Evolutionary conservation across 1,140 invertebrate genomes (phyloP).

Genomic region (Pantala flavescens): DNA sequence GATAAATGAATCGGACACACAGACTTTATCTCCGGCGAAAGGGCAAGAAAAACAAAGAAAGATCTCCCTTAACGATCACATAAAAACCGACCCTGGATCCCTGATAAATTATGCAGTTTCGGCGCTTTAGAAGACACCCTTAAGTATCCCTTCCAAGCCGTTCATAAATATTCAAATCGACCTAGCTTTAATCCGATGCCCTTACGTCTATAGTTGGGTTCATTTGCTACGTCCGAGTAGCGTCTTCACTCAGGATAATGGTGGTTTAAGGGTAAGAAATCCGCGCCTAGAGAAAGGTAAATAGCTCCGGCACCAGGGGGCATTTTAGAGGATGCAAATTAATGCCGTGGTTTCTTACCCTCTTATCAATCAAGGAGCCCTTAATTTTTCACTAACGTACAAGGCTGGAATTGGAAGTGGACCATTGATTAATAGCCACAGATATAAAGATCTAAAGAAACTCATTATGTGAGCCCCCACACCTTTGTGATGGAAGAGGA

Average conservation of each 20-base stretch:
- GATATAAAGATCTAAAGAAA: neutral
- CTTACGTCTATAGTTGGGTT: neutral
- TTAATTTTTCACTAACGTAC: neutral
- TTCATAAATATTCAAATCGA: neutral
- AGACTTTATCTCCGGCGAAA: too few species aligned
- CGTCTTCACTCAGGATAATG: neutral
- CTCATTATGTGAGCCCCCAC: neutral
- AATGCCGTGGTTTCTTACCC: neutral
- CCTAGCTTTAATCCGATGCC: neutral
- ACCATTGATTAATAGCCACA: neutral
- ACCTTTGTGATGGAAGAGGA: too few species aligned
- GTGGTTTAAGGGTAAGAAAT: neutral
- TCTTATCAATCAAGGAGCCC: too few species aligned
- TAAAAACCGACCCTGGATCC: neutral
- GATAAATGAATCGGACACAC: too few species aligned
- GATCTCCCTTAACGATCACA: neutral
- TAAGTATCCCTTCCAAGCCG: neutral
- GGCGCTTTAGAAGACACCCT: neutral
- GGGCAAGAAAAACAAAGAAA: neutral
- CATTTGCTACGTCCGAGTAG: neutral
- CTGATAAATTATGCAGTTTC: neutral
- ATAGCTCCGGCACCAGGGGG: neutral
- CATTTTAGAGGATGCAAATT: slow-evolving; percentile 1
- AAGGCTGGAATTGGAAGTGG: neutral
- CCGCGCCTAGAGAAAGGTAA: neutral